Base-by-base conservation (phyloP, 2,797 vertebrate species). In the Rhinatrema bivittatum region DNA sequence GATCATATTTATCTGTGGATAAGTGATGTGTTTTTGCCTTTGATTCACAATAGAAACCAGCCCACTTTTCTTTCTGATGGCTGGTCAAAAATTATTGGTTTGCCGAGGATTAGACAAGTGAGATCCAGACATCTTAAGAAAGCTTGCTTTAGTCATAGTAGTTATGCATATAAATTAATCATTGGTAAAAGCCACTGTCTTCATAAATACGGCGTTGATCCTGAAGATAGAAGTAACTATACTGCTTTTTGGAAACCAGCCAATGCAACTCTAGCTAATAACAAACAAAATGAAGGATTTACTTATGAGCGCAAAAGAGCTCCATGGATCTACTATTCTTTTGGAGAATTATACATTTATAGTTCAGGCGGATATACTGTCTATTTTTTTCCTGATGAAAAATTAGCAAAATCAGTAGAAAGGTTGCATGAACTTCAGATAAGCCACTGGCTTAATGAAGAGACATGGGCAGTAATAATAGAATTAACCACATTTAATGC, bases 71-170 rank as follows among this genome's bases (percentile, higher is more conserved):
- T 78, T 6, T 35, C 46, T 0, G 29, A 63, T 1, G 63, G 62
- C 17, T 43, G 59, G 9, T 78, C 70, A 19, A 62, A 48, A 22
- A 74, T 78, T 48, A 45, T 78, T 2, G 75, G 78, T 6, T 62
- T 81, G 23, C 74, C 78, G 0, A 51, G 56, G 24, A 70, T 78
- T 68, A 53, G 74, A 28, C 79, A 81, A 36, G 36, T 81, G 16
- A 56, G 75, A 14, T 75, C 67, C 1, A 48, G 36, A 16, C 24
- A 48, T 1, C 28, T 19, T 1, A 2, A 20, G 3, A 54, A 35
- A 16, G 27, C 12, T 1, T 81, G 78, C 13, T 55, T 39, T 15
- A 20, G 22, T 3, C 32, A 55, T n/a, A 12, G 39, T 3, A 55
- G 21, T 16, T 38, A 52, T 2, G 9, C 21, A 9, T 49, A 42